Evolutionary conservation across 2,113 vertebrate species (phyloP).

Genomic region (Mustela nigripes): DNA sequence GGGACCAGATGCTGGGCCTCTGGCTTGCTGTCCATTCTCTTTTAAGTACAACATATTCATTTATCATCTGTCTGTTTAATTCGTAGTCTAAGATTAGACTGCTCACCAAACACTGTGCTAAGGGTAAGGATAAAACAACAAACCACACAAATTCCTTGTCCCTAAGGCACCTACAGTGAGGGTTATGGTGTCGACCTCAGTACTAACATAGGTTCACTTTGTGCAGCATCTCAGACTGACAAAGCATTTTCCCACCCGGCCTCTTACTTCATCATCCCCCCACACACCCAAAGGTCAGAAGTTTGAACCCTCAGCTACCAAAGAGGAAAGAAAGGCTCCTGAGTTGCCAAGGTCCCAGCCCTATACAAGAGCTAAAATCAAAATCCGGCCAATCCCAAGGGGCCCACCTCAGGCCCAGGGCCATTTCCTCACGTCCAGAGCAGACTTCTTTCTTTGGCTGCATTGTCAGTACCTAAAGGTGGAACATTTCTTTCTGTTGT

Average conservation of each 20-base stretch:
- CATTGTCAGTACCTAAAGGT: background rate
- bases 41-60: background rate
- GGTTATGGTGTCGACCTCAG: rapidly evolving
- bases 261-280: background rate
- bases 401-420: too few species aligned
- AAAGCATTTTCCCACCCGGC: background rate
- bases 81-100: background rate
- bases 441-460: background rate
- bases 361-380: background rate
- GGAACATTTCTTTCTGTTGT: background rate
- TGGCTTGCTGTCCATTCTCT: background rate
- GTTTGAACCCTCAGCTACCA: background rate
- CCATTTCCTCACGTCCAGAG: background rate
- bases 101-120: background rate
- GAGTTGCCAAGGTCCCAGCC: background rate
- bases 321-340: background rate
- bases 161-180: background rate
- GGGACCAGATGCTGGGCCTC: background rate
- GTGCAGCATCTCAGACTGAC: background rate
- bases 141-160: background rate
- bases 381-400: background rate
- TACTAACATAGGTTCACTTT: rapidly evolving
- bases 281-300: background rate
- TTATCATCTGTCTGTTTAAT: background rate
- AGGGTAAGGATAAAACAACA: background rate